phyloP scores from a whole-genome alignment of 2,888 invertebrate species.

The Nephrotoma appendiculata region DNA sequence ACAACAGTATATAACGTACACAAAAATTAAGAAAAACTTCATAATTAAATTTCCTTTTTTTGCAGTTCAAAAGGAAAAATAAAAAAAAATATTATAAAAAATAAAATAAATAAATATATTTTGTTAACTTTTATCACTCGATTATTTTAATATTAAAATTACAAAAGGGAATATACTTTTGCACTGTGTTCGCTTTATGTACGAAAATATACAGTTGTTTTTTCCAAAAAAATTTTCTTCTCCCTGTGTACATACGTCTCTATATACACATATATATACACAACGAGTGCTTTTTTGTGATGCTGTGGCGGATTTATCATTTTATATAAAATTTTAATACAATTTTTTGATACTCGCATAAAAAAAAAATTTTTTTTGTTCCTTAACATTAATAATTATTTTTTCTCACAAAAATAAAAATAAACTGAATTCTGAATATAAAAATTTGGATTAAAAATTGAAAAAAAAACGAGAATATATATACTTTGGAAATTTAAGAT shows the following conservation, averaged over 20 bases:
- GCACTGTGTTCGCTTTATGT: not conserved
- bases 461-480: not conserved
- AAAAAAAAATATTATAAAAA: not conserved
- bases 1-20: not conserved
- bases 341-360: not conserved
- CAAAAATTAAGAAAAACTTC: not conserved
- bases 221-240: not conserved
- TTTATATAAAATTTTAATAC: not conserved
- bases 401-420: not conserved
- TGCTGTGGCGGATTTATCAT: not conserved
- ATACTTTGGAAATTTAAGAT: not conserved
- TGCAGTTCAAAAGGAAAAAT: not conserved
- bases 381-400: not conserved
- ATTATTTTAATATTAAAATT: slow-evolving; percentile 4
- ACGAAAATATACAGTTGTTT: not conserved
- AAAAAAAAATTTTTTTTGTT: not conserved
- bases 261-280: not conserved
- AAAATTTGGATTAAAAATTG: not conserved
- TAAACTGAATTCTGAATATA: not conserved
- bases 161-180: not conserved
- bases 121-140: slow-evolving; percentile 4
- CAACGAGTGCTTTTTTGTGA: not conserved
- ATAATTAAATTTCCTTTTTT: slow-evolving; percentile 4
- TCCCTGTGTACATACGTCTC: not conserved
- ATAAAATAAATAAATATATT: not conserved